phyloP scores from a whole-genome alignment of 2,888 invertebrate genomes.

The Hydroisotoma schaefferi region DNA sequence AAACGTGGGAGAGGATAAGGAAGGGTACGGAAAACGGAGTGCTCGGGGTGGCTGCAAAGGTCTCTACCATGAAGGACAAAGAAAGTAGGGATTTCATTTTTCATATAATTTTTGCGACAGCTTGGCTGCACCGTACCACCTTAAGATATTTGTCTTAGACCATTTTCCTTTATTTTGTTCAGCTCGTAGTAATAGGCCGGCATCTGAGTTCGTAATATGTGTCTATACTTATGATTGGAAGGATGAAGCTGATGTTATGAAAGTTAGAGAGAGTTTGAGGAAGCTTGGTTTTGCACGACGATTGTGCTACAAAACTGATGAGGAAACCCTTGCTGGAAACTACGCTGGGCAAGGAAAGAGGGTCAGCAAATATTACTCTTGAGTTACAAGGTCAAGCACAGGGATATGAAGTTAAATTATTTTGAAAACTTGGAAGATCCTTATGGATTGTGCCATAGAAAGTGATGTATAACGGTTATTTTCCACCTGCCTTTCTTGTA shows the following conservation, averaged over 20 bases:
- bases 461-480: no score
- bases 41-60: constrained; percentile 12
- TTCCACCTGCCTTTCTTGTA: no score
- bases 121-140: no score
- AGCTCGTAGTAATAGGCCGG: background rate
- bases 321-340: constrained; percentile 19
- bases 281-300: constrained; percentile 18
- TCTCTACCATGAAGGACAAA: constrained; percentile 17
- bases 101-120: no score
- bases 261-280: constrained; percentile 21
- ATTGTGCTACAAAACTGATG: constrained; percentile 30
- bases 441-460: no score
- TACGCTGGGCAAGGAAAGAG: constrained; percentile 16
- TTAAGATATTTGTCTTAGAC: no score
- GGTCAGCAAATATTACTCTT: constrained; percentile 23
- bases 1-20: constrained; percentile 1
- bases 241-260: constrained; percentile 28
- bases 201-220: constrained; percentile 22
- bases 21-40: background rate
- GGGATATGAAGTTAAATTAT: no score
- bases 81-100: no score
- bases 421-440: no score
- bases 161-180: no score
- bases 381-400: no score
- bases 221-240: constrained; percentile 32